A percentile compares a stretch with the other conserved stretches of the same genome.
Conservation (phyloP, 2,888 invertebrate species). For the Troilus luridus region DNA sequence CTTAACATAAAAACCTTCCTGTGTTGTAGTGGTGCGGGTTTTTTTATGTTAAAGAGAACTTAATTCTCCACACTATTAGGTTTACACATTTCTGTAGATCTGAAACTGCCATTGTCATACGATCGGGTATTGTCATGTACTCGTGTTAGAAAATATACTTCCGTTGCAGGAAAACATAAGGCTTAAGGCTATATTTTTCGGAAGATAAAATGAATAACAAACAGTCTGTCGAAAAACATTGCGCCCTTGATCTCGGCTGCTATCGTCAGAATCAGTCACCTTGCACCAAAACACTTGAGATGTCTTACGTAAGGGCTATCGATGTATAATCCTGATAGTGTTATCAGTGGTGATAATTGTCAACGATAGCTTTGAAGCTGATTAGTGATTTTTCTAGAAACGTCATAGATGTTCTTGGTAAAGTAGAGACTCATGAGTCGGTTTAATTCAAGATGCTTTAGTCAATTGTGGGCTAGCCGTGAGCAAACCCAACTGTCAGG, state of each 20-base stretch:
- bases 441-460: not conserved
- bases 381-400: not conserved
- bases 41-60: too few species aligned
- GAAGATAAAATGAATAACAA: not conserved
- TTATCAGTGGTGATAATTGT: not conserved
- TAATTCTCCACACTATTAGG: not conserved
- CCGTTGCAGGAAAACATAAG: not conserved
- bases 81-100: not conserved
- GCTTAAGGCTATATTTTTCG: not conserved
- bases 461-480: too few species aligned
- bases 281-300: slow-evolving; percentile 24
- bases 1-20: too few species aligned
- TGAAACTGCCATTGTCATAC: not conserved
- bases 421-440: not conserved
- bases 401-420: not conserved
- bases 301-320: slow-evolving; percentile 9
- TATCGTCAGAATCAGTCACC: not conserved
- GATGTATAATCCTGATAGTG: not conserved
- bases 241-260: not conserved
- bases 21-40: too few species aligned
- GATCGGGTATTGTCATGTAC: not conserved
- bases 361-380: not conserved
- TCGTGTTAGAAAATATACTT: not conserved
- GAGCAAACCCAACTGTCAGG: too few species aligned
- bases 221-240: not conserved